phyloP scores from a whole-genome alignment of 2,888 invertebrate genomes.

The Rhagonycha lutea region DNA sequence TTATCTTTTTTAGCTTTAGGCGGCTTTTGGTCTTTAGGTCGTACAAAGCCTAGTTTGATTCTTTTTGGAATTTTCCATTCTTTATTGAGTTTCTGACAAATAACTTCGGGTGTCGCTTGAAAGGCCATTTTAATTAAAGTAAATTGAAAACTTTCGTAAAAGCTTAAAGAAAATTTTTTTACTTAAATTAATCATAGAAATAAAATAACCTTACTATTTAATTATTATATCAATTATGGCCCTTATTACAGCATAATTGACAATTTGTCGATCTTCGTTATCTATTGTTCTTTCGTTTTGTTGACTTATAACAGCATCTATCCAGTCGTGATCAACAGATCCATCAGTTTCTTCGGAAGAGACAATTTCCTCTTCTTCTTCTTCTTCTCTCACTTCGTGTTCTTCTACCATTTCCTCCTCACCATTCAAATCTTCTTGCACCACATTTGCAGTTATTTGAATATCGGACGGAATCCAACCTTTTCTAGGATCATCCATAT shows the following conservation, averaged over 20 bases:
- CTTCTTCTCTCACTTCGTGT: slow-evolving; percentile 1
- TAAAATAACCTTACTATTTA: slow-evolving; percentile 46
- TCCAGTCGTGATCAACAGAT: slow-evolving; percentile 8
- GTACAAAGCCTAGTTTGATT: slow-evolving; percentile 44
- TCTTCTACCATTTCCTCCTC: slow-evolving; percentile 19
- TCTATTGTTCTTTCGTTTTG: slow-evolving; percentile 29
- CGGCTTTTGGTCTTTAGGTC: slow-evolving; percentile 41
- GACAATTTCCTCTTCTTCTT: slow-evolving; percentile 3
- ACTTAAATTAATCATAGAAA: not conserved
- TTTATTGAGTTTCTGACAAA: slow-evolving; percentile 47
- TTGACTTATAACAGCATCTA: slow-evolving; percentile 13
- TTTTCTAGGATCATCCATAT: slow-evolving; percentile 42
- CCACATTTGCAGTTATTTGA: not conserved
- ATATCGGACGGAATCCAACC: slow-evolving; percentile 41
- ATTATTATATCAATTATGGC: slow-evolving; percentile 51
- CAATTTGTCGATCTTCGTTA: slow-evolving; percentile 38
- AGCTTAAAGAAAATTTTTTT: slow-evolving; percentile 38
- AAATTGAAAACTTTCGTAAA: slow-evolving; percentile 51
- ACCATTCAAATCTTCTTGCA: not conserved
- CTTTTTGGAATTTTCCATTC: slow-evolving; percentile 50
- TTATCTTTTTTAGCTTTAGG: slow-evolving; percentile 38
- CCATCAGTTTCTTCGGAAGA: not conserved
- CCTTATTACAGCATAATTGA: slow-evolving; percentile 46
- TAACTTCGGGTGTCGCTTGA: slow-evolving; percentile 43
- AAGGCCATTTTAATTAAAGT: slow-evolving; percentile 45